Base-by-base conservation (phyloP, 53 echinoderm and acorn worm genomes). In the Luidia sarsii region DNA sequence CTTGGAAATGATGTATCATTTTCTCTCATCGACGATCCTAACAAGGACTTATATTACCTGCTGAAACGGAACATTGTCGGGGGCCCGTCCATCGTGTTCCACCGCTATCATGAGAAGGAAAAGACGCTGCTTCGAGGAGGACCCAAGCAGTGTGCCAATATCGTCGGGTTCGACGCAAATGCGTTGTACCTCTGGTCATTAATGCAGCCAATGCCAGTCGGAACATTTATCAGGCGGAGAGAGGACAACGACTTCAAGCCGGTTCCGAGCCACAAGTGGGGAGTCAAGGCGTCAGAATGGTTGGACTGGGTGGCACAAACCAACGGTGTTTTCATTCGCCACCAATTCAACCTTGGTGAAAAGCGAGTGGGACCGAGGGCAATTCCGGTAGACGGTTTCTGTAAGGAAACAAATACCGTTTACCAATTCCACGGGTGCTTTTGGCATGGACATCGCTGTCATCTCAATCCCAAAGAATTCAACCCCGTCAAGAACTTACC, bases 111-210 rank as follows among this genome's bases (percentile, higher is more conserved):
- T 9, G 83, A 90, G 56, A 38, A 20, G 3, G 70, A 31, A 13
- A 43, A 64, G 16, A 90, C 90, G 0, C 48, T 20, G 14, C 68
- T 82, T n/a, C 55, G 82, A 19, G 48, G 37, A 11, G 79, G 85
- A 5, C 24, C 15, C 1, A 62, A 85, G 5, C 15, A 31, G 16
- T 85, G 90, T 35, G 29, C 80, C 19, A 67, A 81, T 8, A 50
- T 90, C 11, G 60, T 85, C 10, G 80, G 80, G 19, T 89, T 67
- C 36, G 90, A 90, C 49, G 82, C 86, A 6, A 90, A 90, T 27
- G 90, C 86, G 3, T 35, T 89, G 0, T 89, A 89, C 35, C 71
- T 89, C 1, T 90, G 90, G 90, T 73, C 90, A 1, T 39, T 85
- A 16, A 90, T 90, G 90, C 85, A 90, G 56, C 32, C 46, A 13